Base-by-base conservation (phyloP, 2,888 invertebrate species). In the Chesias legatella region DNA sequence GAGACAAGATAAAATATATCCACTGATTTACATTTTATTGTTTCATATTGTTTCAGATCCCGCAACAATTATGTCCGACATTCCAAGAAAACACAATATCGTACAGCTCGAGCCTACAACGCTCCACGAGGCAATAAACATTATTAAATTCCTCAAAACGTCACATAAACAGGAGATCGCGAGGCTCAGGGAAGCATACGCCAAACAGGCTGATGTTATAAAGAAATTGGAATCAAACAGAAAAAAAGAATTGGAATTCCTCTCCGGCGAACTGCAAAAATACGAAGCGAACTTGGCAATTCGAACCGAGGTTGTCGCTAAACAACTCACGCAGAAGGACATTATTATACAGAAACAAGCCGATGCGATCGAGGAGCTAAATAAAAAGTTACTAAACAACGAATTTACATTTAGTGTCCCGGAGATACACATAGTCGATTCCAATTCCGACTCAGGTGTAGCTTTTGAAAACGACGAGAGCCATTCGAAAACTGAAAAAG, bases 371-470 rank as follows among this genome's bases (percentile, higher is more conserved):
- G 79, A 78, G 43, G 73, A 82, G 41, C 53, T 88, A n/a, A 79
- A 63, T 13, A 73, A 68, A 45, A 77, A 81, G 56, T 43, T 84
- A 50, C 40, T 52, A 7, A 65, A 71, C 47, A 73, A 67, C 27
- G 62, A 67, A 20, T 65, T 67, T 32, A 49, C 48, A 35, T 49
- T 42, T 39, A 60, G 55, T 38, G 55, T 76, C 23, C 86, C 88
- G 24, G 78, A 82, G 62, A 81, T 86, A 41, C 69, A 67, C 43
- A 63, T 80, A 39, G 50, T 73, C 1, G 88, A 88, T 67, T 86
- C 88, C 0, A 88, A 88, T 67, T 88, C 88, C 38, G 88, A 88
- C 51, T 88, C 88, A 10, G 88, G 88, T 31, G 67, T 88, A 26
- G 88, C 77, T 10, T 67, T 88, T 58, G 86, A 86, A 34, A 68